Evolutionary conservation across 2,888 invertebrate species (phyloP), one percentile per base, ranked within the genome.

Genomic region (Noctua janthe): DNA sequence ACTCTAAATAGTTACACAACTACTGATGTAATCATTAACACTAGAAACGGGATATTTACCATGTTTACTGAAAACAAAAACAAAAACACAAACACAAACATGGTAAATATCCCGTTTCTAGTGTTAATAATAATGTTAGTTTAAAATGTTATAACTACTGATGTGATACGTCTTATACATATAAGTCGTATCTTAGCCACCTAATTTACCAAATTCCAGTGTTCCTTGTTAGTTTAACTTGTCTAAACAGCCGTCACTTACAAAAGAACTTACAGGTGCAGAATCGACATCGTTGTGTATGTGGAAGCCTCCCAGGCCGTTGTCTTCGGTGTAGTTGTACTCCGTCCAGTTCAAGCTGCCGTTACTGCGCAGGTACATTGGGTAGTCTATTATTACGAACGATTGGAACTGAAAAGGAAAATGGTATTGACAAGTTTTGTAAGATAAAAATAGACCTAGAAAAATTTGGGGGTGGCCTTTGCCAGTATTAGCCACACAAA

Each of bases 241-340:
- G n/a, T 56, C 35, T 64, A 35, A 82, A 56, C 76, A 72, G 43
- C 10, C 20, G 35, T 66, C 56, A 87, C 85, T 84, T 81, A 87
- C 69, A 81, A 81, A 74, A 23, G 59, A 73, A 94, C 95, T 94
- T 85, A 96, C 96, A 43, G 96, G 95, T 23, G 94, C 95, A 4
- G 94, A 93, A 85, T 96, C 95, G 0, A 95, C 91, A 69, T 95
- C 93, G 4, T 91, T 88, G 81, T 92, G 91, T 1, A 74, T 74
- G 10, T 81, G 66, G 17, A 84, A 79, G 43, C 54, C 71, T 10
- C 39, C 75, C 43, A 72, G 51, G 29, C 15, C 5, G 17, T 54
- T 79, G 23, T 76, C 74, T 23, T 74, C 85, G 0, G 88, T 88
- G 49, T 23, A 39, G 54, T 88, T 88, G 35, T 20, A 17, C 8